Conservation (phyloP, 2,113 vertebrate species). For the Porphyrio hochstetteri region DNA sequence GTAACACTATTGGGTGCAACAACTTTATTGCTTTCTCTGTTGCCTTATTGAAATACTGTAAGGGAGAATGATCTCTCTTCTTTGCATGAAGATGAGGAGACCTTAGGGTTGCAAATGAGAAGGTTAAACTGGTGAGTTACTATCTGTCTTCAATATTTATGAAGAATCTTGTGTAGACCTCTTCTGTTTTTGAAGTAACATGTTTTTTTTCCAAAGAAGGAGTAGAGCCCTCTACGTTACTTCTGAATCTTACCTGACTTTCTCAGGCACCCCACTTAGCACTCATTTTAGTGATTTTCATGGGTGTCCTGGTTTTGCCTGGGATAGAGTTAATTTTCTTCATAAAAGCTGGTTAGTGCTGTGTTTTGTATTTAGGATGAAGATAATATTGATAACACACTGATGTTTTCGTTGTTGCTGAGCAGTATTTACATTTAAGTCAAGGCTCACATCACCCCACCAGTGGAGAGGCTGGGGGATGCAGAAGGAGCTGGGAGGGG, state of each 20-base stretch:
- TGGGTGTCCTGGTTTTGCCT: no score
- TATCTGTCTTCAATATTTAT: not conserved
- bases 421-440: no score
- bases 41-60: not conserved
- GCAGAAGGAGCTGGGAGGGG: no score
- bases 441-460: no score
- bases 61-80: not conserved
- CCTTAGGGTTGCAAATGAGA: not conserved
- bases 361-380: no score
- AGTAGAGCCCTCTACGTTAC: not conserved
- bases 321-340: no score
- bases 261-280: not conserved
- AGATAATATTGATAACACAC: no score
- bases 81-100: not conserved
- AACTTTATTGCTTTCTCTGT: not conserved
- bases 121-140: not conserved
- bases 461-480: no score
- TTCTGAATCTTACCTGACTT: not conserved
- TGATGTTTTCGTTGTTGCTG: no score
- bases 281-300: not conserved
- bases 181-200: not conserved
- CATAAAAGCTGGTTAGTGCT: no score
- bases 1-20: not conserved
- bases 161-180: not conserved
- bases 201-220: not conserved